phyloP scores from a whole-genome alignment of 2,113 vertebrate species.

The Theristicus caerulescens region DNA sequence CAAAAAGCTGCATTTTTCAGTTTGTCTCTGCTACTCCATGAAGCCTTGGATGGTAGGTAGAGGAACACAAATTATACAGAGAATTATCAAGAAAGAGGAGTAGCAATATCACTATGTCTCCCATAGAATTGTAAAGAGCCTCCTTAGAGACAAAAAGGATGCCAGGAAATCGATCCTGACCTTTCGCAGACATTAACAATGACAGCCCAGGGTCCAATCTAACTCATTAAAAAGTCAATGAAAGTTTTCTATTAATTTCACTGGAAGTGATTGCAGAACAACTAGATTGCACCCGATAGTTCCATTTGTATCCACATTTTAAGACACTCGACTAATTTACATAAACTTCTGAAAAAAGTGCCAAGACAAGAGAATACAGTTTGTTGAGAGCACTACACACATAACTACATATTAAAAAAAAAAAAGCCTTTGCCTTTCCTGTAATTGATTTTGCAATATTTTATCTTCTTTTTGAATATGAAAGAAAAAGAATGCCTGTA shows the following conservation, averaged over 20 bases:
- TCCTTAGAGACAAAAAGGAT: constrained; percentile 9
- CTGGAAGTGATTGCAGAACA: not conserved
- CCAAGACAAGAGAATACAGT: not conserved
- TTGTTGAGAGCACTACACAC: not conserved
- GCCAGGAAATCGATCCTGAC: constrained; percentile 36
- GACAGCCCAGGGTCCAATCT: not conserved
- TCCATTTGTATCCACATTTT: not conserved
- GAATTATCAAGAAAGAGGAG: not conserved
- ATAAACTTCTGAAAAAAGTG: not conserved
- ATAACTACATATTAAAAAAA: not conserved
- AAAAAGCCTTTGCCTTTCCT: not conserved
- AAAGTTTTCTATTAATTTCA: constrained; percentile 39
- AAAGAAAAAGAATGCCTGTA: not conserved
- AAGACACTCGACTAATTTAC: not conserved
- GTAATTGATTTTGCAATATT: not conserved
- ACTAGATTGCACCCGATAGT: not conserved
- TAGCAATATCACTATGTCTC: not conserved
- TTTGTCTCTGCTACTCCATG: not conserved
- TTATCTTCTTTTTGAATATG: not conserved
- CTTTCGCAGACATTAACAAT: constrained; percentile 17
- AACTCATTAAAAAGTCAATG: constrained; percentile 23
- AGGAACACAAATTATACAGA: not conserved
- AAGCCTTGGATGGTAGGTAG: not conserved
- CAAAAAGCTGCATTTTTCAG: not conserved
- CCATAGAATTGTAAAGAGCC: not conserved